Base-by-base conservation (phyloP, 2,888 invertebrate genomes). In the Ophonus ardosiacus region DNA sequence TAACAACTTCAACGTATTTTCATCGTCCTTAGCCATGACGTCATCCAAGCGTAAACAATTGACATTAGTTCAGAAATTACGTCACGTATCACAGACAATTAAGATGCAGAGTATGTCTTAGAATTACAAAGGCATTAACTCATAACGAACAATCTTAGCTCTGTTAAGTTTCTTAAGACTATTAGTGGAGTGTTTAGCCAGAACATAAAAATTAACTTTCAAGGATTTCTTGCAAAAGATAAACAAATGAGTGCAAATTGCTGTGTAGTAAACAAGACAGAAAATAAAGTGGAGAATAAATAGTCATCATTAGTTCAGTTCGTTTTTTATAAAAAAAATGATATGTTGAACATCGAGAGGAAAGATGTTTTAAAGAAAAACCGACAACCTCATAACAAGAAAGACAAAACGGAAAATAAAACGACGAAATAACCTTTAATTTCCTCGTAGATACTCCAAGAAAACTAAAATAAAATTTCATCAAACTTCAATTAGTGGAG, bases 21-120 rank as follows among this genome's bases (percentile, higher is more conserved):
- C 59, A 57, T 74, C 15, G 74, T 82, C 68, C 38, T 71, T 71
- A 74, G 43, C 31, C 24, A 31, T 74, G 82, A 59, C 74, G 59
- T 82, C 71, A 65, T 21, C 43, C 38, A 59, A 57, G 71, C 57
- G 82, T 74, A 82, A 59, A 82, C 82, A 82, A 82, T 82, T 82
- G 74, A 82, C 71, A 82, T 82, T 59, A 82, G 74, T 74, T 74
- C 59, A 59, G 31, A 24, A 82, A 59, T 82, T 82, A 56, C 82
- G 74, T 82, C 82, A 82, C 82, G 82, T 82, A 59, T 59, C 59
- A 31, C 56, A 59, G 43, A 82, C 74, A 82, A 71, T 82, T 82
- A 74, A 82, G 71, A 82, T 82, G 68, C 74, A 59, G 59, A 57
- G 59, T 38, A 40, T 43, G 40, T 10, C 51, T 74, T 43, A 57